Conservation (phyloP, 2,113 vertebrate genomes). For the Hemichromis elongatus region DNA sequence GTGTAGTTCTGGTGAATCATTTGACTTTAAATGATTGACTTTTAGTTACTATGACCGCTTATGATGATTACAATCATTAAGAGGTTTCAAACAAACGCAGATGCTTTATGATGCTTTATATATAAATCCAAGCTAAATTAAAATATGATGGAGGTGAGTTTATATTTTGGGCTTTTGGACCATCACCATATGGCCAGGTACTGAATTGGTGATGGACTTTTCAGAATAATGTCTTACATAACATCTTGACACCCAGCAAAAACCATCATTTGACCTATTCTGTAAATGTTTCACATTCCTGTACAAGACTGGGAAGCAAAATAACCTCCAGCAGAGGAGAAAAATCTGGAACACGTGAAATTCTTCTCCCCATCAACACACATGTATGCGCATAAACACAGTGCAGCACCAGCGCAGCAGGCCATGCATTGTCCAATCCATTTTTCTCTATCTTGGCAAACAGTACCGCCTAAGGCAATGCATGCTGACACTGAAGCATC, state of each 20-base stretch:
- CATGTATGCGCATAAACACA: background rate
- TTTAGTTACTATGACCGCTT: background rate
- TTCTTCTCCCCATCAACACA: background rate
- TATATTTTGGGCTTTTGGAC: background rate
- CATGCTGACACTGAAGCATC: constrained; percentile 48
- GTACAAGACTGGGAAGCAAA: background rate
- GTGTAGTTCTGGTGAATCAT: background rate
- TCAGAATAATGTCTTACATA: background rate
- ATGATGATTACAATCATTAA: background rate
- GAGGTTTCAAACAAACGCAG: background rate
- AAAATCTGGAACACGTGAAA: constrained; percentile 8
- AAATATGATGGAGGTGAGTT: rapidly evolving
- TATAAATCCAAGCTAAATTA: background rate
- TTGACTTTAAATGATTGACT: background rate
- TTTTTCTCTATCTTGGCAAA: constrained; percentile 34
- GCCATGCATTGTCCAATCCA: constrained; percentile 16
- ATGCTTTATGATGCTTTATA: background rate
- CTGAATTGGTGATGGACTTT: background rate
- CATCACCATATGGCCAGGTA: background rate
- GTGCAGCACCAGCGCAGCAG: background rate
- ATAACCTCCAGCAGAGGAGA: background rate
- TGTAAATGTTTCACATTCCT: background rate
- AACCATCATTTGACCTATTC: background rate
- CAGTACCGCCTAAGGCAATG: constrained; percentile 1
- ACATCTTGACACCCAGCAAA: rapidly evolving